A percentile compares a stretch with the other conserved stretches of the same genome.
phyloP scores from a whole-genome alignment of 1,140 invertebrate genomes.

The Oryctes rhinoceros region DNA sequence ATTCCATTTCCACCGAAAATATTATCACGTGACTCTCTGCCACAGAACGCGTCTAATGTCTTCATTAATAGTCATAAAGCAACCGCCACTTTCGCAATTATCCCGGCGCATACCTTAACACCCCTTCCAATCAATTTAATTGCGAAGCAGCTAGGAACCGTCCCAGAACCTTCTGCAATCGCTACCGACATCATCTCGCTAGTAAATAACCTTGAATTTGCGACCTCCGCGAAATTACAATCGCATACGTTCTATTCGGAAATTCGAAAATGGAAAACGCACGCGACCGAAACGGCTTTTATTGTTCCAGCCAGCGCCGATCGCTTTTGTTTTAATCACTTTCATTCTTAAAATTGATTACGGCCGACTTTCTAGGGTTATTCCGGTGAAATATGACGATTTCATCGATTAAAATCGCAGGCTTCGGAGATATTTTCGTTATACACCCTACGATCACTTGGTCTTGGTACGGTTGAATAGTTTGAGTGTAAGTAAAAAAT shows the following conservation, averaged over 20 bases:
- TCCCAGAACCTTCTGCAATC: background rate
- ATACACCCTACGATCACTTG: no score
- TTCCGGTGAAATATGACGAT: conserved; percentile 42
- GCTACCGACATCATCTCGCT: no score
- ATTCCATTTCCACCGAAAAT: no score
- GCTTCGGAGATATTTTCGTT: no score
- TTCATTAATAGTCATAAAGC: background rate
- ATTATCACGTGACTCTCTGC: no score
- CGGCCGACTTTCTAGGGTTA: background rate
- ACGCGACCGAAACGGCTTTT: background rate
- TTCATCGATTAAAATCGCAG: no score
- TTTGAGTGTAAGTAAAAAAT: no score
- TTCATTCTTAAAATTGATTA: conserved; percentile 14
- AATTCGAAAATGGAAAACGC: background rate
- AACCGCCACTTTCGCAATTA: conserved; percentile 1
- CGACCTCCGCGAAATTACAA: background rate
- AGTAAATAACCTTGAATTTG: background rate
- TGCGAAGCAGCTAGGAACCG: background rate
- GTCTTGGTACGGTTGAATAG: no score
- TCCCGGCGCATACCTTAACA: background rate
- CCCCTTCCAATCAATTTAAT: conserved; percentile 11
- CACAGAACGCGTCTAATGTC: background rate
- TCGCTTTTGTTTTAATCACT: conserved; percentile 5
- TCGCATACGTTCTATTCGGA: background rate
- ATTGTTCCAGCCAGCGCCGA: background rate